Base-by-base conservation (phyloP, 1,140 invertebrate species). In the Trachelipus rathkii region DNA sequence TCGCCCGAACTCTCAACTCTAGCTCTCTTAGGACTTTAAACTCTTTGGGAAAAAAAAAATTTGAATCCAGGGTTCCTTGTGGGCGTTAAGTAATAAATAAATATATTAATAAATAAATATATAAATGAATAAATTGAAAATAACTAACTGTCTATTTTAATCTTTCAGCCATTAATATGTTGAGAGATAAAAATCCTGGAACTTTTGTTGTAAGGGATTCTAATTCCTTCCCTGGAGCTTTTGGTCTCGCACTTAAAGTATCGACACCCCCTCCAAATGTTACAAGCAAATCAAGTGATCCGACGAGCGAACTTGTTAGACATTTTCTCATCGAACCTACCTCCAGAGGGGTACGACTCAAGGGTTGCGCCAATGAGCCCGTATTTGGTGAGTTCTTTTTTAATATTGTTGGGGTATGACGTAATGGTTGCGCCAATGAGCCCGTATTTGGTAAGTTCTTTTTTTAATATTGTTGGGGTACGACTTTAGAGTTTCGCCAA, bases 241-340 rank as follows among this genome's bases (percentile, higher is more conserved):
- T 96, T 85, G 97, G 97, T 0, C 86, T 99, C 71, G 97, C 97
- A 0, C 86, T 99, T 21, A 96, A 98, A 85, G 96, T 99, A 0
- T 91, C 93, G 10, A 88, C 89, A 53, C 89, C 91, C 77, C 94
- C 94, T 10, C 89, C 91, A 0, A 88, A 89, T 83, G 87, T 88
- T 15, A 80, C 71, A 85, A 87, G 33, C 85, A 85, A 69, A 66
- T 81, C 80, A 78, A 83, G 82, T 44, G 91, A 92, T 83, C 88
- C 89, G 8, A 87, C 88, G n/a, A 92, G 89, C 82, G 95, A 97
- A 84, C 86, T 96, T 11, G 96, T 99, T 21, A 88, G 97, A 24
- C 97, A 99, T 85, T 99, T 98, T 86, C 88, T 99, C 10, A 97
- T 99, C 82, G 97, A 99, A 84, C 95, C 97, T 0, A 96, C 96